Evolutionary conservation across 1,140 invertebrate genomes (phyloP), one percentile per base, ranked within the genome.

Genomic region (Diprion similis): DNA sequence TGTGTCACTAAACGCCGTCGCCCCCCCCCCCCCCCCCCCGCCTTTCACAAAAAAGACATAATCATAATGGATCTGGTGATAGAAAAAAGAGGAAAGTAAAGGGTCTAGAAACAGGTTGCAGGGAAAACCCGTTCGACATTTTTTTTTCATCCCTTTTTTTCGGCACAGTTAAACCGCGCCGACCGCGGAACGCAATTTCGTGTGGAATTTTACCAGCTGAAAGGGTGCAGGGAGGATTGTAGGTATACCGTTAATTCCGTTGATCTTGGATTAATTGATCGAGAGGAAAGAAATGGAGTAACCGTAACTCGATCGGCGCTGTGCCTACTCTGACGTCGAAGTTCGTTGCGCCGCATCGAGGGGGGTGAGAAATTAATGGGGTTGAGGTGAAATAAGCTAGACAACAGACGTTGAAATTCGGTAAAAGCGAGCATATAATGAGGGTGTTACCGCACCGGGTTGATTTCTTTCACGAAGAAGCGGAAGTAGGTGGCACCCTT

Each of bases 401-500:
- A 59, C 11, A 59, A 59, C 51, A 15, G 51, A 59, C 51, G n/a
- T 59, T 59, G 11, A 59, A 59, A 59, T 59, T 15, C 11, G 8
- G 11, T 17, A 59, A 59, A 59, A 59, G 51, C 51, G 51, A 17
- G 51, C 51, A 59, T 37, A 37, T 59, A 68, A 68, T 68, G 11
- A 68, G 11, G 66, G 66, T 45, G 10, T 18, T 18, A 19, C 15
- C 59, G 59, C 17, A 74, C 64, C 66, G 75, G 72, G 76, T 78
- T 76, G 8, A 67, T 46, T 71, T 73, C 71, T 76, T 75, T 71
- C 10, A 78, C 68, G 64, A 65, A 51, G 51, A 65, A 64, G 76
- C 79, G 82, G 81, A 83, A 83, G 77, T 83, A 78, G 79, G 74
- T 78, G 77, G 75, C 72, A 74, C 76, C 72, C 65, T 37, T 45